These are phyloP conservation scores for Nesometra sesokonis DNA, from an alignment of 35 echinoderm and acorn worm species.

Conservation along the genomic window DNA sequence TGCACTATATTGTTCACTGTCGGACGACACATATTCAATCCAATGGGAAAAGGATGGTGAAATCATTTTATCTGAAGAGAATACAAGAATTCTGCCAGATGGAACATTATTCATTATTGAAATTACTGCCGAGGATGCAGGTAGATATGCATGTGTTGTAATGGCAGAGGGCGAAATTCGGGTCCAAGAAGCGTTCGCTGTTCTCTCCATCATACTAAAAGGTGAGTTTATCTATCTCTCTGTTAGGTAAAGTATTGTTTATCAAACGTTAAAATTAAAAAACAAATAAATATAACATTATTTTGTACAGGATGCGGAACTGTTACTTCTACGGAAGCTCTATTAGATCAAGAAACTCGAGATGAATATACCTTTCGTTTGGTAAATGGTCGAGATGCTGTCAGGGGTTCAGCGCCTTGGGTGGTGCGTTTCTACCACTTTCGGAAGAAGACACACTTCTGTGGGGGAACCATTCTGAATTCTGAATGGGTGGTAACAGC, in stretches of 20 bases:
- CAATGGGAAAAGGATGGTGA: background rate
- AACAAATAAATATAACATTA: background rate
- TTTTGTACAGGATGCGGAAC: background rate
- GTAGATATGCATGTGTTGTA: background rate
- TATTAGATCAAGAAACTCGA: background rate
- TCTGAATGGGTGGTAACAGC: background rate
- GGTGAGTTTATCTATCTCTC: background rate
- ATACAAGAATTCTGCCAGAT: background rate
- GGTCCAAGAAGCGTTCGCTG: background rate
- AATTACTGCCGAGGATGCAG: background rate
- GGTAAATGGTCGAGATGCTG: background rate
- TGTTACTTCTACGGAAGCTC: background rate
- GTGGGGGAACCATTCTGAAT: background rate
- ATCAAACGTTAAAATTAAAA: background rate
- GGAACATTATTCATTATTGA: background rate
- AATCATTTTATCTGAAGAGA: background rate
- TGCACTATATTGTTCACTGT: background rate
- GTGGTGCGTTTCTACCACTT: background rate
- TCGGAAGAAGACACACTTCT: background rate
- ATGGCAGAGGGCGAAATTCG: background rate
- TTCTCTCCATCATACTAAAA: background rate
- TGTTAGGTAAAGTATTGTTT: no score
- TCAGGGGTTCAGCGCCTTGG: background rate
- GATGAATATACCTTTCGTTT: background rate
- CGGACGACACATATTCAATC: background rate